Conservation (phyloP, 2,888 invertebrate genomes). For the Branchinecta sandiegonensis region DNA sequence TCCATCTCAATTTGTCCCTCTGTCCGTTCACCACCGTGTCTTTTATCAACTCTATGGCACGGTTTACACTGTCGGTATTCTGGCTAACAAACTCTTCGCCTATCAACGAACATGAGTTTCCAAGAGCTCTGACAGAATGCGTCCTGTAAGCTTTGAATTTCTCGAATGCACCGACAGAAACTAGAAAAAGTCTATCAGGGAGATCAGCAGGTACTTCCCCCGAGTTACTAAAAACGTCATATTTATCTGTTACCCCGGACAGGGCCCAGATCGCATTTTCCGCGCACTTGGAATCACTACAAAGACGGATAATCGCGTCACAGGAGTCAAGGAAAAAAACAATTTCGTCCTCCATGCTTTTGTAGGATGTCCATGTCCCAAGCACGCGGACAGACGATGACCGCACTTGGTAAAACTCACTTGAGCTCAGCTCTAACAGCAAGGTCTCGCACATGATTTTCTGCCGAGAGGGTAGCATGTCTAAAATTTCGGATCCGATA, state of each 20-base stretch:
- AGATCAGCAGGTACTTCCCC: neutral
- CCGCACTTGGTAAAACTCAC: constrained; percentile 2
- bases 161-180: neutral
- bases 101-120: neutral
- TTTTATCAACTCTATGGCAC: neutral
- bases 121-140: neutral
- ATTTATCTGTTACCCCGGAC: neutral
- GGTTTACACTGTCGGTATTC: neutral
- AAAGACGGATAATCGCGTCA: neutral
- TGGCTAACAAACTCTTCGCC: neutral
- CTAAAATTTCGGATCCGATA: constrained; percentile 8
- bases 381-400: neutral
- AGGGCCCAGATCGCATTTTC: constrained; percentile 10
- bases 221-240: neutral
- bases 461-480: constrained; percentile 8
- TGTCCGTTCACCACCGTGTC: neutral
- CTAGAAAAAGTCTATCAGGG: neutral
- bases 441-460: constrained; percentile 8
- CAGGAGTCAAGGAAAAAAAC: neutral
- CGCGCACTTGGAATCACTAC: neutral
- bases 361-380: constrained; percentile 12
- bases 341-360: constrained; percentile 6
- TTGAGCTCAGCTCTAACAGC: neutral
- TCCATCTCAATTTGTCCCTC: neutral
- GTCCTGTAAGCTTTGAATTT: constrained; percentile 6